phyloP scores from a whole-genome alignment of 2,888 invertebrate genomes.

The Octodonta nipae region DNA sequence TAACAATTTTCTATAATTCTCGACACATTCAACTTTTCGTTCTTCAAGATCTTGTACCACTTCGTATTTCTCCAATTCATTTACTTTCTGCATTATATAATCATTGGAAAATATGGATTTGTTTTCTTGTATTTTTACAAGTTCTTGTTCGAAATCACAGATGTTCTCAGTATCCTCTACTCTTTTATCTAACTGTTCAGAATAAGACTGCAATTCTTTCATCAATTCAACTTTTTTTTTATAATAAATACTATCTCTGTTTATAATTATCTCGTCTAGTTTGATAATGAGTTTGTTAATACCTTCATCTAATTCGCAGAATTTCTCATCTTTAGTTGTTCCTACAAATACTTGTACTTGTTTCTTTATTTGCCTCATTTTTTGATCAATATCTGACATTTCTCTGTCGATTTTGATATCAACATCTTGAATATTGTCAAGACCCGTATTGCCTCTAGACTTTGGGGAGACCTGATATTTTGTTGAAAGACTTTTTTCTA shows the following conservation, averaged over 20 bases:
- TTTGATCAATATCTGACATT: constrained; percentile 14
- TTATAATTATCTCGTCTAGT: background rate
- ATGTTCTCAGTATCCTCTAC: constrained; percentile 15
- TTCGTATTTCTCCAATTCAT: background rate
- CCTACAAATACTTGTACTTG: constrained; percentile 2
- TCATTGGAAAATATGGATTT: background rate
- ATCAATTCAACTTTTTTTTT: constrained; percentile 15
- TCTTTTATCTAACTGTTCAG: constrained; percentile 16
- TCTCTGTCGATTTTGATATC: constrained; percentile 9
- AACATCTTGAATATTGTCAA: constrained; percentile 12
- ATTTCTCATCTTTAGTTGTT: constrained; percentile 5
- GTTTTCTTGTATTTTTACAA: constrained; percentile 1
- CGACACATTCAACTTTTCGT: background rate
- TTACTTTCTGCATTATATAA: background rate
- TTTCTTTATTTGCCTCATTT: constrained; percentile 9
- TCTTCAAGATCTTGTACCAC: background rate
- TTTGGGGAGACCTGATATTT: constrained; percentile 18
- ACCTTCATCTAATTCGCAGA: constrained; percentile 5
- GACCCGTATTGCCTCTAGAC: constrained; percentile 12
- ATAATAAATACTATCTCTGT: constrained; percentile 2
- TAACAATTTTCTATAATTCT: background rate
- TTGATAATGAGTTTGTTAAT: background rate
- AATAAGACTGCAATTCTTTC: constrained; percentile 15
- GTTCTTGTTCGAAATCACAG: background rate
- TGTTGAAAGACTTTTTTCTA: no score